These are phyloP conservation scores for Diuraphis noxia DNA, from an alignment of 1,140 invertebrate genomes.

Conservation along the genomic window DNA sequence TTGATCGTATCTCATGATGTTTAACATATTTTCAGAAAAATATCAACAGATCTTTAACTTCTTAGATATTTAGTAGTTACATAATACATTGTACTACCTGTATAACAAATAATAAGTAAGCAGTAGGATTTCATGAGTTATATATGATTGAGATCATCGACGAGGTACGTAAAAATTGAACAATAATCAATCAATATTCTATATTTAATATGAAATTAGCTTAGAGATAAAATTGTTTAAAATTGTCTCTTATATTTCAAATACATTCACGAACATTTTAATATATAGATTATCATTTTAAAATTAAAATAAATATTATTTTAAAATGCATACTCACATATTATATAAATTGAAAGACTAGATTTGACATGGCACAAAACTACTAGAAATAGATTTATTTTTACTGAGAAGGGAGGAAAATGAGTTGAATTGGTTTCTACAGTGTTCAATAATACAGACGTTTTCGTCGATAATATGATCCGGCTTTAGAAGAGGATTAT, in stretches of 20 bases:
- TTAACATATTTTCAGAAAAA: background rate
- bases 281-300: background rate
- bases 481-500: conserved; percentile 40
- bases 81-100: too few relatives aligned
- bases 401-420: background rate
- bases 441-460: conserved; percentile 12
- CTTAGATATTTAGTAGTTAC: background rate
- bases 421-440: background rate
- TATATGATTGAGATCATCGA: background rate
- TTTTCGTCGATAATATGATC: conserved; percentile 35
- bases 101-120: too few relatives aligned
- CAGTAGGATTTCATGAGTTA: too few relatives aligned
- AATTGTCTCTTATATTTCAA: background rate
- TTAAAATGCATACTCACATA: background rate
- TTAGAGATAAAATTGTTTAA: background rate
- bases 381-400: background rate
- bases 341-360: background rate
- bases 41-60: background rate
- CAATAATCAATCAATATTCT: background rate
- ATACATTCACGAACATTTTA: background rate
- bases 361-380: background rate
- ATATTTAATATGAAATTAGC: background rate
- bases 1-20: background rate
- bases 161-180: background rate
- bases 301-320: background rate